Percentiles rank a stretch among this genome's conserved stretches.
These are phyloP conservation scores for Drosophila asahinai DNA, from an alignment of 1,140 invertebrate species.

Conservation along the genomic window DNA sequence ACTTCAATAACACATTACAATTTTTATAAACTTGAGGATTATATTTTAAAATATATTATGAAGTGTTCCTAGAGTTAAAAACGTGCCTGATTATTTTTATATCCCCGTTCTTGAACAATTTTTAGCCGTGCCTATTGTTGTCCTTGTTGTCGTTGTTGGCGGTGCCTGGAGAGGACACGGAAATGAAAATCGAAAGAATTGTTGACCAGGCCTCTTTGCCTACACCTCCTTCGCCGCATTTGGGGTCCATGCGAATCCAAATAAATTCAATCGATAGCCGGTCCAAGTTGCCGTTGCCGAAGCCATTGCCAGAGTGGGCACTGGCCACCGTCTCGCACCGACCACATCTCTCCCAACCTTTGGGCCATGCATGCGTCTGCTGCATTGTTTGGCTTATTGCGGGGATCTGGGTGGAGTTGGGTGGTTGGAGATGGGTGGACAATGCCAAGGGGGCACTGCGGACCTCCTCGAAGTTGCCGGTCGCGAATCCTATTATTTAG, in stretches of 20 bases:
- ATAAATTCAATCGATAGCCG: conserved; percentile 84
- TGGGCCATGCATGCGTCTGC: conserved; percentile 64
- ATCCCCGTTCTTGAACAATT: background rate
- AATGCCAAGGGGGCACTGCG: conserved; percentile 15
- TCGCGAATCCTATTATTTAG: conserved; percentile 69
- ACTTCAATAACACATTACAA: no score
- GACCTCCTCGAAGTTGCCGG: conserved; percentile 55
- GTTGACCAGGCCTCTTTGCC: conserved; percentile 62
- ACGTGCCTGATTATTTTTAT: background rate
- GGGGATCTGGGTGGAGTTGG: background rate
- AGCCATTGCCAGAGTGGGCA: conserved; percentile 6
- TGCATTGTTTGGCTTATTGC: conserved; percentile 57
- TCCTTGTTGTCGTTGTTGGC: conserved; percentile 34
- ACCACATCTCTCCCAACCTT: conserved; percentile 28
- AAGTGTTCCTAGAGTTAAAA: no score
- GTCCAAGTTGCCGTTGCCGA: conserved; percentile 46
- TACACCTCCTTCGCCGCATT: conserved; percentile 26
- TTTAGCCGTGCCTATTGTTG: conserved; percentile 24
- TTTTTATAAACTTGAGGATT: no score
- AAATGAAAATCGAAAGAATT: conserved; percentile 84
- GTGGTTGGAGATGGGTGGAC: background rate
- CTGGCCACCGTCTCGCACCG: conserved; percentile 24
- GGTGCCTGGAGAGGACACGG: conserved; percentile 68
- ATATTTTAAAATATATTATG: no score
- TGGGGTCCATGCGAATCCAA: conserved; percentile 59